phyloP scores from a whole-genome alignment of 2,888 invertebrate species.

The Pemphredon lugubris region DNA sequence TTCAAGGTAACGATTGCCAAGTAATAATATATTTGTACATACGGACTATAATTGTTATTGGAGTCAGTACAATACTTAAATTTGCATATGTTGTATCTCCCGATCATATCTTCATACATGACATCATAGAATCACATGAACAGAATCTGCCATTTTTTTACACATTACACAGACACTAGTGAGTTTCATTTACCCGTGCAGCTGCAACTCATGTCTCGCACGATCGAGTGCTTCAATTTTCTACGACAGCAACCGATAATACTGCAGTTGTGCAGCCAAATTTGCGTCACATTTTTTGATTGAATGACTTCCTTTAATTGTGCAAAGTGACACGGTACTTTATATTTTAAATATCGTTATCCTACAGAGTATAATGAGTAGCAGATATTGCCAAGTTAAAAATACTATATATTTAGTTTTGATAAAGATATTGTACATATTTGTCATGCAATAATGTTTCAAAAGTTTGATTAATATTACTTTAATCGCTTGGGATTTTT shows the following conservation, averaged over 20 bases:
- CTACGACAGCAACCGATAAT: no score
- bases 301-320: no score
- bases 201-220: no score
- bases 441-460: conserved; percentile 9
- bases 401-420: conserved; percentile 20
- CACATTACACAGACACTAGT: no score
- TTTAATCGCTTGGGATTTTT: no score
- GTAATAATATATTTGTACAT: conserved; percentile 10
- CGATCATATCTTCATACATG: neutral
- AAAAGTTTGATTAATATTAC: no score
- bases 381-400: conserved; percentile 20
- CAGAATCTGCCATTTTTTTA: no score
- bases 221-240: no score
- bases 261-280: no score
- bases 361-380: conserved; percentile 6
- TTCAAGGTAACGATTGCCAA: conserved; percentile 49
- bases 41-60: neutral
- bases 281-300: no score
- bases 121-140: neutral
- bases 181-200: no score
- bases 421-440: conserved; percentile 5
- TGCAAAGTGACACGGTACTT: conserved; percentile 38
- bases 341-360: conserved; percentile 34
- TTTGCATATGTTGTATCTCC: conserved; percentile 5
- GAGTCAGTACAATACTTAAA: neutral